A percentile compares a stretch with the other conserved stretches of the same genome.
Evolutionary conservation across 2,113 vertebrate genomes (phyloP).

Genomic region (Hystrix cristata): DNA sequence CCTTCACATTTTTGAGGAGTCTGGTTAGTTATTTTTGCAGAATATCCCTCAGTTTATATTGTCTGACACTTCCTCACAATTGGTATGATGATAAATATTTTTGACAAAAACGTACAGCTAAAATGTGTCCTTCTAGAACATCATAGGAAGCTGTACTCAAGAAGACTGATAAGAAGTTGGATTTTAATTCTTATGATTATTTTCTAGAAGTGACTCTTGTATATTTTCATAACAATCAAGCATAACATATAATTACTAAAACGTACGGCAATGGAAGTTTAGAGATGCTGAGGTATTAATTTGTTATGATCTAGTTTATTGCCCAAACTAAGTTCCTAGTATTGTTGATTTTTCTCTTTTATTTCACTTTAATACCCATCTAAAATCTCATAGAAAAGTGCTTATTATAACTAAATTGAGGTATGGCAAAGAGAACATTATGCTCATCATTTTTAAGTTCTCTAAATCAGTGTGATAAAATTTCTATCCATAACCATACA

Average conservation of each 20-base stretch:
- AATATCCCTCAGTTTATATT: neutral
- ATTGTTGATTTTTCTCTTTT: neutral
- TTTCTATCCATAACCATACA: neutral
- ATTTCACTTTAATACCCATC: neutral
- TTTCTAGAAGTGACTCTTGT: neutral
- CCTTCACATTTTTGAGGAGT: neutral
- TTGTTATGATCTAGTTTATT: neutral
- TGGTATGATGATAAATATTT: neutral
- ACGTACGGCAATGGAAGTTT: neutral
- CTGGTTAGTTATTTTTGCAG: neutral
- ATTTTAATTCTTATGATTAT: neutral
- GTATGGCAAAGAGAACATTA: neutral
- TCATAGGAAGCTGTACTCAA: neutral
- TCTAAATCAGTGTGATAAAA: constrained; percentile 12
- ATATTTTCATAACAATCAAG: neutral
- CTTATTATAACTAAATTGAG: constrained; percentile 39
- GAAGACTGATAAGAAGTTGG: neutral
- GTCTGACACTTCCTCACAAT: neutral
- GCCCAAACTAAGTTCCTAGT: neutral
- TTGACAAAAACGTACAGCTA: neutral
- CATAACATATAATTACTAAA: neutral
- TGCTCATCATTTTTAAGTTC: neutral
- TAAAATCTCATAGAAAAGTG: neutral
- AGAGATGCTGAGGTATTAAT: neutral
- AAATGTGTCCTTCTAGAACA: neutral